Evolutionary conservation across 64 coral and sea anemone genomes (phyloP).

Genomic region (Montipora cactus): DNA sequence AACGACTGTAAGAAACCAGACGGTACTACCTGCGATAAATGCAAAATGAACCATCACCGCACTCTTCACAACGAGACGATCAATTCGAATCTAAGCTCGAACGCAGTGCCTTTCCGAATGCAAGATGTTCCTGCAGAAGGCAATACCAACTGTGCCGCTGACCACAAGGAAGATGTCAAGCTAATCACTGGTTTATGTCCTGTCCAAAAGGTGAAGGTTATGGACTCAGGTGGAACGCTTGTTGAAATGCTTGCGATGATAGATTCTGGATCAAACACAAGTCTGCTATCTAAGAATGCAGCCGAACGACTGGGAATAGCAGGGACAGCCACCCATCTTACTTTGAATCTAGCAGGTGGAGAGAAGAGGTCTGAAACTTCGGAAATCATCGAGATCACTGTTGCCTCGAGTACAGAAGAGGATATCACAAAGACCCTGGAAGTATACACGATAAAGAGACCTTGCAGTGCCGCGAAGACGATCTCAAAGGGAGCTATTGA

Average conservation of each 20-base stretch:
- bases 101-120: neutral
- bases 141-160: neutral
- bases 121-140: too few species aligned
- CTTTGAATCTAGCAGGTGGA: slow-evolving; percentile 10
- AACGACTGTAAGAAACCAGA: neutral
- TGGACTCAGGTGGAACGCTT: neutral
- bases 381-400: neutral
- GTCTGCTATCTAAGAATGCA: too few species aligned
- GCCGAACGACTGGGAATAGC: too few species aligned
- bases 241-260: slow-evolving; percentile 25
- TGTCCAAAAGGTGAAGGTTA: neutral
- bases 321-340: too few species aligned
- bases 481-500: too few species aligned
- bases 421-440: too few species aligned
- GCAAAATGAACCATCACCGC: neutral
- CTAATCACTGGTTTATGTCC: neutral
- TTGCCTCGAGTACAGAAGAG: neutral
- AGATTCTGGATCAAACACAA: too few species aligned
- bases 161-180: too few species aligned
- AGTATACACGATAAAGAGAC: too few species aligned
- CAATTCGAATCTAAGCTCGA: neutral
- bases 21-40: neutral
- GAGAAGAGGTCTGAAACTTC: slow-evolving; percentile 45
- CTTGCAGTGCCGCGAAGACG: too few species aligned
- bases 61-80: neutral